Percentiles rank a stretch among this genome's conserved stretches.
These are phyloP conservation scores for Ceratina australensis DNA, from an alignment of 1,140 invertebrate genomes.

Conservation along the genomic window DNA sequence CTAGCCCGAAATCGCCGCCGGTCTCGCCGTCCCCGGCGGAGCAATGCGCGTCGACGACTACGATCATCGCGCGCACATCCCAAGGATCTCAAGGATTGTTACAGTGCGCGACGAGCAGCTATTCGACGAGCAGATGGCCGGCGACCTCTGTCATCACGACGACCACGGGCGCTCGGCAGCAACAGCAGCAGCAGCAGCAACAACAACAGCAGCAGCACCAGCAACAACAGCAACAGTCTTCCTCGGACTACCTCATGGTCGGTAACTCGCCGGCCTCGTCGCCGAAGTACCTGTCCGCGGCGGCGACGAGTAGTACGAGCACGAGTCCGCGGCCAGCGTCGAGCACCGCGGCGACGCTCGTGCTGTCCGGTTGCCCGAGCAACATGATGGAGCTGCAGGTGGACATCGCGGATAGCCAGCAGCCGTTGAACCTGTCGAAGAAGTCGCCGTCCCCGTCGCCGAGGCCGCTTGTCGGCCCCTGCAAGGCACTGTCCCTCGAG, in stretches of 20 bases:
- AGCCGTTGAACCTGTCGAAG: conserved; percentile 92
- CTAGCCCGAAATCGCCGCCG: conserved; percentile 79
- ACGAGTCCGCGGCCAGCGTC: conserved; percentile 75
- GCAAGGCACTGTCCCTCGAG: conserved; percentile 81
- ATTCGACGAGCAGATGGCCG: conserved; percentile 75
- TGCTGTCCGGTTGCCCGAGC: conserved; percentile 72
- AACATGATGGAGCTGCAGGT: conserved; percentile 89
- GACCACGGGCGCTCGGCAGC: conserved; percentile 71
- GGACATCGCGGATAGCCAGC: conserved; percentile 89
- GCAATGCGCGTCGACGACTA: conserved; percentile 78
- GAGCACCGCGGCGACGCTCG: conserved; percentile 75
- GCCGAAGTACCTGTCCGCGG: conserved; percentile 73
- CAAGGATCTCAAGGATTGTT: conserved; percentile 71
- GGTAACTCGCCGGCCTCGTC: conserved; percentile 74
- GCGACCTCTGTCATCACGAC: conserved; percentile 77
- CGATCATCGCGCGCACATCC: conserved; percentile 69
- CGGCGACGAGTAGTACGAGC: conserved; percentile 73
- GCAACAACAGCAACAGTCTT: conserved; percentile 71
- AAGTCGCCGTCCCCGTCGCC: conserved; percentile 91
- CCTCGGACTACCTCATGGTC: conserved; percentile 69
- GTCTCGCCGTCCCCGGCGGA: conserved; percentile 79
- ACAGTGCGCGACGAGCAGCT: conserved; percentile 73
- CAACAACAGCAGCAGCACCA: conserved; percentile 66
- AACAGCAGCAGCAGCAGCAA: conserved; percentile 63
- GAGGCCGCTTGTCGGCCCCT: conserved; percentile 78